Base-by-base conservation (phyloP, 2,888 invertebrate genomes). In the Romanomermis culicivorax region DNA sequence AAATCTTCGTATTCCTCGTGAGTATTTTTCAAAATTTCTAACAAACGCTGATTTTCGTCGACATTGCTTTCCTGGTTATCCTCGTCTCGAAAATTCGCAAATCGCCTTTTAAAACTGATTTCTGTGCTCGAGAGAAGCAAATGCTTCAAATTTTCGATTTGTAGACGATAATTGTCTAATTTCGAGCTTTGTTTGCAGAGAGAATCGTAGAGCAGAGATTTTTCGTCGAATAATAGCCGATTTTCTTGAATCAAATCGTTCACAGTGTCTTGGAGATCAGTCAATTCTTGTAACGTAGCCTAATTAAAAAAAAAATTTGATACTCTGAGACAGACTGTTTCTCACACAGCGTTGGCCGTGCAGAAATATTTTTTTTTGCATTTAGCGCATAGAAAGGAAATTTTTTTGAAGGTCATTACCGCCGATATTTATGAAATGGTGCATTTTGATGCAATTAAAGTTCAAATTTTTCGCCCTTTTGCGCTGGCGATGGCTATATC, bases 181-280 rank as follows among this genome's bases (percentile, higher is more conserved):
- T 86, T 83, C 70, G 87, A 87, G 0, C 87, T 87, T 72, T 89
- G 89, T 23, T 85, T 77, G 68, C 86, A 87, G 7, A 49, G 27
- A 7, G 50, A 49, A 27, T 49, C 29, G 14, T 27, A 49, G 4
- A 49, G 77, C 49, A 88, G 81, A 62, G 81, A 80, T 68, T 88
- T 87, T 72, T 91, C 89, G 62, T 87, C 86, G 3, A 80, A 78
- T 30, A 89, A 75, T 55, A 83, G 77, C 58, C 85, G 84, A 71
- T 87, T 87, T 68, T 87, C 86, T 2, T 81, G 78, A 68, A 85
- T 85, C 2, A 87, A 77, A 67, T 87, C 86, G 24, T 80, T 80
- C 59, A 88, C 74, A 71, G 85, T 85, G 3, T 82, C 77, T 51
- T 51, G 51, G 11, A 29, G 17, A 23, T 45, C 47, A 23, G 47